These are phyloP conservation scores for Netelia melanura DNA, from an alignment of 2,888 invertebrate genomes.

Conservation along the genomic window DNA sequence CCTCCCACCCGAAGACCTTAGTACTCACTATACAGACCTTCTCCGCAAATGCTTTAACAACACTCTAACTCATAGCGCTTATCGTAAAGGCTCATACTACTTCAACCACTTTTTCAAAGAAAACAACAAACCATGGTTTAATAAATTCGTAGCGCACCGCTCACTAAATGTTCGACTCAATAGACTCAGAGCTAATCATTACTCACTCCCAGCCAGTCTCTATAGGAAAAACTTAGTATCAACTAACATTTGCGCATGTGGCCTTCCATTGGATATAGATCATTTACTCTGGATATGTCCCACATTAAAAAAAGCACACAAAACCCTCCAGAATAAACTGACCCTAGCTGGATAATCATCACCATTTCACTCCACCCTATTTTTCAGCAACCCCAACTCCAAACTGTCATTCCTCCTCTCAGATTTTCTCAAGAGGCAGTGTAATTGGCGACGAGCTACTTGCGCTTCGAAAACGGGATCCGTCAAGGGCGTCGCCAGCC, in stretches of 20 bases:
- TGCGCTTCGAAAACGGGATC: too few species aligned
- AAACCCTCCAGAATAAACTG: too few species aligned
- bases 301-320: too few species aligned
- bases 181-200: conserved; percentile 32
- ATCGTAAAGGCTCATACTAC: not conserved
- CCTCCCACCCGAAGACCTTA: not conserved
- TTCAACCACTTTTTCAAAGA: not conserved
- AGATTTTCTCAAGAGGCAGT: too few species aligned
- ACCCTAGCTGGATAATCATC: too few species aligned
- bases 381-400: too few species aligned
- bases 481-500: too few species aligned
- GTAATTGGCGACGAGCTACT: too few species aligned
- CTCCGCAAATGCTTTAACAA: not conserved
- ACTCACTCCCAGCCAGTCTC: conserved; percentile 26
- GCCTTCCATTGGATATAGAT: not conserved
- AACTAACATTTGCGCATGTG: conserved; percentile 16
- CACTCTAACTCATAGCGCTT: not conserved
- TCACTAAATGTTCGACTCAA: not conserved
- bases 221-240: conserved; percentile 14
- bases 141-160: not conserved
- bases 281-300: too few species aligned
- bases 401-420: too few species aligned
- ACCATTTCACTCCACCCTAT: too few species aligned
- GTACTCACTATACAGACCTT: too few species aligned
- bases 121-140: conserved; percentile 11